Evolutionary conservation across 2,113 vertebrate species (phyloP), one percentile per base, ranked within the genome.

Genomic region (Candoia aspera): DNA sequence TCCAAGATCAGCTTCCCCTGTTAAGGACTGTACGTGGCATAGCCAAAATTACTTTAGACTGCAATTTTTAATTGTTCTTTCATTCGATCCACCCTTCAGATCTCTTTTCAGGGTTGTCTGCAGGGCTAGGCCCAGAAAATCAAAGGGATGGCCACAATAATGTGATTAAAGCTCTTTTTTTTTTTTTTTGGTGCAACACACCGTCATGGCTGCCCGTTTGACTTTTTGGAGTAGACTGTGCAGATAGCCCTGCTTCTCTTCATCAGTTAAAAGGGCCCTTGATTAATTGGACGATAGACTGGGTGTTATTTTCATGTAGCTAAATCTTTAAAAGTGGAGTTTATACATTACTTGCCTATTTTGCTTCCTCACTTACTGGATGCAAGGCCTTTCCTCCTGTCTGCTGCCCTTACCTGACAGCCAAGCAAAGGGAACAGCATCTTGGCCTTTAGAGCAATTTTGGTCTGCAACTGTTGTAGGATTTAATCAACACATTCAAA

Each of bases 341-440:
- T 49, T 49, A 49, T 49, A 5, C 6, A 49, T 49, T 49, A 49
- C 49, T 49, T 49, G 49, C 49, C 49, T 5, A 5, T 68, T 68
- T 68, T 2, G 1, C 62, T 68, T 68, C 29, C 11, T 68, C 62
- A 13, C 12, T n/a, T 26, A 49, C 49, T 49, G 49, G 49, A 5
- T 49, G 49, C 49, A 49, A 49, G 49, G 49, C 49, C 49, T 24
- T 19, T 64, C 26, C 5, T 33, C 64, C 26, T 5, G 12, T n/a
- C 64, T n/a, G 4, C 29, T 68, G 29, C n/a, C 2, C 91, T 96
- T 93, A 19, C 73, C 53, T 86, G 57, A 23, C 23, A 58, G n/a
- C 86, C 15, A 19, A 37, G 15, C 15, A 6, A 86, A 62, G 15
- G 15, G 46, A 13, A 29, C 17, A 9, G 6, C 8, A 2, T 9